Evolutionary conservation across 2,888 invertebrate species (phyloP).

Genomic region (Schizaphis graminum): DNA sequence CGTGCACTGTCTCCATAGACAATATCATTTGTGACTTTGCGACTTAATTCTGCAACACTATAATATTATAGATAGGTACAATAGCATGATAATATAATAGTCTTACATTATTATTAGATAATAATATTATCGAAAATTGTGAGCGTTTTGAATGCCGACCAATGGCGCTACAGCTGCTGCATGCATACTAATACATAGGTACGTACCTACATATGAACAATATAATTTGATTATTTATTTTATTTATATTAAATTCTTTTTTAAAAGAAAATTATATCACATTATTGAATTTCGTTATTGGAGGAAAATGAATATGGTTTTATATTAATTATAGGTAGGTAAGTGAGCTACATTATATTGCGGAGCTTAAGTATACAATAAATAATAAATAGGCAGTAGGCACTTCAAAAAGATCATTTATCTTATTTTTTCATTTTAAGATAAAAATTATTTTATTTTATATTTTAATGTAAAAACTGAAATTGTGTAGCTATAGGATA

Average conservation of each 20-base stretch:
- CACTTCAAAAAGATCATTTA: background rate
- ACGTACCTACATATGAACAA: no score
- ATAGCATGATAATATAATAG: background rate
- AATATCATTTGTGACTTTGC: background rate
- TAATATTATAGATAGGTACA: background rate
- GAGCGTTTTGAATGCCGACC: background rate
- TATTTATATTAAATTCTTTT: no score
- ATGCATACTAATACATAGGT: no score
- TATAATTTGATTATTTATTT: no score
- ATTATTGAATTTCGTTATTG: no score
- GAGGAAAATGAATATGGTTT: no score
- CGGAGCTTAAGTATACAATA: no score
- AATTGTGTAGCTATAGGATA: background rate
- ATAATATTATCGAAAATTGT: background rate
- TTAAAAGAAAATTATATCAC: no score
- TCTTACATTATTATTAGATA: background rate
- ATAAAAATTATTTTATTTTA: background rate
- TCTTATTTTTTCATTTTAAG: background rate
- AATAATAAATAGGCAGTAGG: background rate
- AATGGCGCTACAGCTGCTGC: no score
- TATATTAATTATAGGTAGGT: no score
- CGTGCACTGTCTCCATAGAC: background rate
- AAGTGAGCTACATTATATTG: no score
- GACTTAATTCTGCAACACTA: background rate
- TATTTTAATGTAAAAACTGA: background rate